These are phyloP conservation scores for Mythimna vitellina DNA, from an alignment of 2,888 invertebrate genomes.

Conservation along the genomic window DNA sequence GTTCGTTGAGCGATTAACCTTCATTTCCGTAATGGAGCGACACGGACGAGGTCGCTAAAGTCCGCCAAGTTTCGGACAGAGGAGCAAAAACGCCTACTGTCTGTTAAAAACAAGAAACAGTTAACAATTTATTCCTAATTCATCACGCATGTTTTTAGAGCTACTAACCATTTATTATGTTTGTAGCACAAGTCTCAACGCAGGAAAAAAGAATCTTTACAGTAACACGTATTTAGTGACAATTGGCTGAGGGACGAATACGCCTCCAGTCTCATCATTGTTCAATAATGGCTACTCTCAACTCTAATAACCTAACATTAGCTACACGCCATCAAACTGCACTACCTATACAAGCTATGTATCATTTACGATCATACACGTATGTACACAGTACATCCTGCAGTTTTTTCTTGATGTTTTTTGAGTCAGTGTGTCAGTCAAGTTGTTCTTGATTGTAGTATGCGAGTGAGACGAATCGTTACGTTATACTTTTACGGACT, in stretches of 20 bases:
- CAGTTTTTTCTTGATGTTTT: slow-evolving; percentile 40
- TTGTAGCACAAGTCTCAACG: slow-evolving; percentile 16
- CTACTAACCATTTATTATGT: slow-evolving; percentile 17
- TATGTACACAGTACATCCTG: slow-evolving; percentile 41
- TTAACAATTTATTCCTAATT: slow-evolving; percentile 52
- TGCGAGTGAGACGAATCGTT: slow-evolving; percentile 8
- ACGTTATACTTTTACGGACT: slow-evolving; percentile 12
- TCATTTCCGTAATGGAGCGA: slow-evolving; percentile 65
- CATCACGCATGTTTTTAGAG: slow-evolving; percentile 49
- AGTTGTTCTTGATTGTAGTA: slow-evolving; percentile 32
- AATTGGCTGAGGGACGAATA: slow-evolving; percentile 60
- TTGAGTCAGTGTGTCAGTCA: slow-evolving; percentile 51
- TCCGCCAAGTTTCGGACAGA: slow-evolving; percentile 45
- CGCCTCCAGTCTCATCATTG: slow-evolving; percentile 67
- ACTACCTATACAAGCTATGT: slow-evolving; percentile 45
- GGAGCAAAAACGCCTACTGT: slow-evolving; percentile 67
- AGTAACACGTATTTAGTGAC: slow-evolving; percentile 54
- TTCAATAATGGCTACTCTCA: slow-evolving; percentile 62
- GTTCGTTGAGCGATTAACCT: slow-evolving; percentile 64
- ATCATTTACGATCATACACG: slow-evolving; percentile 38
- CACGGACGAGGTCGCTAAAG: slow-evolving; percentile 63
- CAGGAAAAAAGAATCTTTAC: slow-evolving; percentile 30
- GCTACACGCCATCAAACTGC: slow-evolving; percentile 62
- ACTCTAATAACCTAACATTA: slow-evolving; percentile 64
- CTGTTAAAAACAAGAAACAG: slow-evolving; percentile 63